Conservation (phyloP, 2,888 invertebrate genomes). For the Leptinotarsa peninsularis region DNA sequence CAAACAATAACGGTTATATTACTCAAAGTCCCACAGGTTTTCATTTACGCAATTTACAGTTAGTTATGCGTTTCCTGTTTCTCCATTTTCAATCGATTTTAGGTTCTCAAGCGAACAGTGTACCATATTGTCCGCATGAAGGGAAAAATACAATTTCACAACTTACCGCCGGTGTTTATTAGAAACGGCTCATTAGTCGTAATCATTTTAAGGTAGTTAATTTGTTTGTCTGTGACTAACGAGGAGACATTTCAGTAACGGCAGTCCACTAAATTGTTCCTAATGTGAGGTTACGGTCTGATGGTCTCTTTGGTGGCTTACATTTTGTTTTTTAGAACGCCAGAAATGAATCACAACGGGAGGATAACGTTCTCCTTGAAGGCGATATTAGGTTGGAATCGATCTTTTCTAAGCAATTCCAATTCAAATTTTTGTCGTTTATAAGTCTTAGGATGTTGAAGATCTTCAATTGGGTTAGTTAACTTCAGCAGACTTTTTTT, state of each 20-base stretch:
- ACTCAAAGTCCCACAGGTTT: slow-evolving; percentile 6
- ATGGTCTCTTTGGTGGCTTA: background rate
- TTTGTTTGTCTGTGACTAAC: slow-evolving; percentile 4
- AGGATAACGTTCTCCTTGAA: no score
- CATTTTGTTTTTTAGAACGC: no score
- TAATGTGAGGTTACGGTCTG: background rate
- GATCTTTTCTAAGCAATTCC: no score
- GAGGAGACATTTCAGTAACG: background rate
- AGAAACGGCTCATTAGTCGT: slow-evolving; percentile 1
- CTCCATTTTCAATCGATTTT: background rate
- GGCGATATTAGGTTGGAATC: no score
- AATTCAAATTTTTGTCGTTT: background rate
- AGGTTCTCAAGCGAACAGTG: background rate
- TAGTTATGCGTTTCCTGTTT: slow-evolving; percentile 7
- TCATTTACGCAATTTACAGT: slow-evolving; percentile 2
- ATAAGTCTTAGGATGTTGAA: background rate
- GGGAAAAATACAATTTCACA: background rate
- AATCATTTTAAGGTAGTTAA: slow-evolving; percentile 4
- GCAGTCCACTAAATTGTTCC: background rate
- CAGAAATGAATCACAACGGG: no score
- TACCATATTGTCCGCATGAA: slow-evolving; percentile 1
- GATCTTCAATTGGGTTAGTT: no score
- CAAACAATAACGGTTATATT: background rate
- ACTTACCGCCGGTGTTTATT: background rate
- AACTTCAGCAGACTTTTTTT: no score